phyloP scores from a whole-genome alignment of 2,888 invertebrate species.

The Allolobophora icterica region DNA sequence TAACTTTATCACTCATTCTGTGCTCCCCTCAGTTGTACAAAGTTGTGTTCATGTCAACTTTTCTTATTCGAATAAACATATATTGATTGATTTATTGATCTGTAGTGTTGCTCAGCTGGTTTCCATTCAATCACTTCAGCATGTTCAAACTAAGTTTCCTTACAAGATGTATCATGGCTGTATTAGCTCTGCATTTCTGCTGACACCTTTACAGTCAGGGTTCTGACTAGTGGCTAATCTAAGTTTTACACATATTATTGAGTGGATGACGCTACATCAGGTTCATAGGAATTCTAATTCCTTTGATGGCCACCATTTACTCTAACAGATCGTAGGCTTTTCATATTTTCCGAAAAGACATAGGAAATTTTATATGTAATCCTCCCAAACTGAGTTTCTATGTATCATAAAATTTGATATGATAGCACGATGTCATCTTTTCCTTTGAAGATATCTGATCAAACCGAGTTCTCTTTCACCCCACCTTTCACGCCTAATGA shows the following conservation, averaged over 20 bases:
- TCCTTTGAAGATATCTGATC: conserved; percentile 79
- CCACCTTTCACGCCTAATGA: conserved; percentile 62
- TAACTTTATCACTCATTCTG: too few species aligned
- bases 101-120: too few species aligned
- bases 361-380: background rate
- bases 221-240: background rate
- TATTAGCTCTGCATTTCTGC: background rate
- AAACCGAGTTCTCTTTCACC: conserved; percentile 84
- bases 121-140: background rate
- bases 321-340: background rate
- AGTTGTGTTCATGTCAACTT: too few species aligned
- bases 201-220: background rate
- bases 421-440: background rate
- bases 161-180: background rate
- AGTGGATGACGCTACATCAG: background rate
- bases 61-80: too few species aligned
- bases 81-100: too few species aligned
- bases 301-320: background rate
- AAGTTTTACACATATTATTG: background rate
- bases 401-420: background rate
- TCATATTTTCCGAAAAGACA: background rate
- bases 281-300: background rate
- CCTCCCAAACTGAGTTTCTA: background rate
- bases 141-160: background rate
- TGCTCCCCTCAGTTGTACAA: too few species aligned